Percentiles rank a stretch among this genome's conserved stretches.
Conservation (phyloP, 2,797 vertebrate genomes). For the Threskiornis aethiopicus region DNA sequence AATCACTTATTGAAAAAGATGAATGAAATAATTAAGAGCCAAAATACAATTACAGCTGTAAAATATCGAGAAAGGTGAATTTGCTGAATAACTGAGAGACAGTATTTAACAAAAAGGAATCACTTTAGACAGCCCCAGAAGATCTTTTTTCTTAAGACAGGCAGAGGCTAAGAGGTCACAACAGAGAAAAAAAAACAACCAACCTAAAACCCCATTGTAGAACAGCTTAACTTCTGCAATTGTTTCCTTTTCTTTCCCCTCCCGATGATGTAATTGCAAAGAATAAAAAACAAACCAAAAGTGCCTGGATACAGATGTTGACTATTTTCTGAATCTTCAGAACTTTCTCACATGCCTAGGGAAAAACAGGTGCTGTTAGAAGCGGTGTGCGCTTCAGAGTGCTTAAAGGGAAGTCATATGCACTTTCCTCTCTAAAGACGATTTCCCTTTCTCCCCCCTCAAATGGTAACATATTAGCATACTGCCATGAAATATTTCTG, state of each 20-base stretch:
- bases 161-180: neutral
- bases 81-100: neutral
- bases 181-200: neutral
- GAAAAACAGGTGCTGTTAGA: slow-evolving; percentile 49
- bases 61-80: neutral
- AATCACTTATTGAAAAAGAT: neutral
- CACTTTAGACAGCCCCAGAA: neutral
- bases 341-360: slow-evolving; percentile 17
- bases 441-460: neutral
- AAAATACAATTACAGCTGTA: neutral
- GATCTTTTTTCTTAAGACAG: neutral
- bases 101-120: neutral
- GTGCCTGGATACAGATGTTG: slow-evolving; percentile 8
- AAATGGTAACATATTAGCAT: neutral
- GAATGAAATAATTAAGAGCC: neutral
- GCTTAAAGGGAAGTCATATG: neutral
- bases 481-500: neutral
- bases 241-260: accelerated
- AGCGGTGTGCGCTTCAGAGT: neutral
- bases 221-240: neutral
- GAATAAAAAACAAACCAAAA: neutral
- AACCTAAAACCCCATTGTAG: neutral
- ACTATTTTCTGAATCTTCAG: neutral
- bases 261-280: neutral
- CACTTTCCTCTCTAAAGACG: neutral